Percentiles rank a stretch among this genome's conserved stretches.
These are phyloP conservation scores for Lordiphosa stackelbergi DNA, from an alignment of 1,140 invertebrate species.

Conservation along the genomic window DNA sequence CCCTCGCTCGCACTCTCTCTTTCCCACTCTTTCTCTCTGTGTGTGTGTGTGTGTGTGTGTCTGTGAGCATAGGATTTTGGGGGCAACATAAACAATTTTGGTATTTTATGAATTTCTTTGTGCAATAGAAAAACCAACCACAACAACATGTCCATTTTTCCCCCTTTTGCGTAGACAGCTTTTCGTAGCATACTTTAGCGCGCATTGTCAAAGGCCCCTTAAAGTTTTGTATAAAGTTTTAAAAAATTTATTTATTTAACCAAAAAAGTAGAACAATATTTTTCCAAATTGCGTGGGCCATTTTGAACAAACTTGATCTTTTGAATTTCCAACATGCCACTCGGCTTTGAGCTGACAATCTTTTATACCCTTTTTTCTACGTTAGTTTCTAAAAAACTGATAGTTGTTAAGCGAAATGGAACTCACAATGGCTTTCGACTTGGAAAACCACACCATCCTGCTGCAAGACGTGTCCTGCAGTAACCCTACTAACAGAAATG, in stretches of 20 bases:
- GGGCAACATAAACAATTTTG: constrained; percentile 65
- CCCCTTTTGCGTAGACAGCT: constrained; percentile 47
- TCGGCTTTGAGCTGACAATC: too few species aligned
- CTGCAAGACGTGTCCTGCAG: too few species aligned
- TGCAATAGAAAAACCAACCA: constrained; percentile 25
- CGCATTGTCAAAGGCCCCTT: constrained; percentile 42
- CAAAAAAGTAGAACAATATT: background rate
- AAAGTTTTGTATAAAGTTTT: constrained; percentile 1
- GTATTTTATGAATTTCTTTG: constrained; percentile 61
- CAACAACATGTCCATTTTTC: constrained; percentile 44
- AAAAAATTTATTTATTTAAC: background rate
- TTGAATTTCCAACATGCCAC: too few species aligned
- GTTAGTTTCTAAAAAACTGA: too few species aligned
- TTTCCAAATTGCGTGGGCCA: too few species aligned
- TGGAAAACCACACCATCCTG: too few species aligned
- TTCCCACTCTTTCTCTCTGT: background rate
- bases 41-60: too few species aligned
- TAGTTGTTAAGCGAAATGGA: too few species aligned
- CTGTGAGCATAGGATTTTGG: constrained; percentile 17
- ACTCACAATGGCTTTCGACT: too few species aligned
- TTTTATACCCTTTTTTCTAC: too few species aligned
- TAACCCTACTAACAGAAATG: too few species aligned
- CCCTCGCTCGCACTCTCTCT: background rate
- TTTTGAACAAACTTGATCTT: too few species aligned
- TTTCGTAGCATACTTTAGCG: constrained; percentile 57